Evolutionary conservation across 2,888 invertebrate species (phyloP).

Genomic region (Ferdinandea cuprea): DNA sequence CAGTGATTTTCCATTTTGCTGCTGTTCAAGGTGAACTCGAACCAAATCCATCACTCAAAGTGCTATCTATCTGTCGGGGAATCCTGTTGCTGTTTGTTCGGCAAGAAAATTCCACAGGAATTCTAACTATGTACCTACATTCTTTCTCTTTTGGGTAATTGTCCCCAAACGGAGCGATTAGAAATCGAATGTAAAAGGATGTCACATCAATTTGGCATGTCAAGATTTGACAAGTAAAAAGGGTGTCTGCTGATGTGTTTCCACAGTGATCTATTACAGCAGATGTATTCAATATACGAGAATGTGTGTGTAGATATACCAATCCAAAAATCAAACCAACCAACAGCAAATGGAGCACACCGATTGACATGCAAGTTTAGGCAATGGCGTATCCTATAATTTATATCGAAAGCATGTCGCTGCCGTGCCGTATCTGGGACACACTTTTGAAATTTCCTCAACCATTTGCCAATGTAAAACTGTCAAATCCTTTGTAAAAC

Average conservation of each 20-base stretch:
- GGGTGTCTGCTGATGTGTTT: constrained; percentile 75
- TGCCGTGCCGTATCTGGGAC: constrained; percentile 55
- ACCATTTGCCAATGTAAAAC: constrained; percentile 73
- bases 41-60: constrained; percentile 63
- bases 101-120: constrained; percentile 6
- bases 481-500: constrained; percentile 74
- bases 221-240: constrained; percentile 79
- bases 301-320: constrained; percentile 12
- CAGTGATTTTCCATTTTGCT: constrained; percentile 47
- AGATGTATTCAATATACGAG: constrained; percentile 35
- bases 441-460: constrained; percentile 72
- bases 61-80: constrained; percentile 53
- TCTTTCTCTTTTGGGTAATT: constrained; percentile 58
- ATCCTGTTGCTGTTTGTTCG: constrained; percentile 70
- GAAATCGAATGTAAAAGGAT: constrained; percentile 80
- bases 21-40: constrained; percentile 26
- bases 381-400: constrained; percentile 65
- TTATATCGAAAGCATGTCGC: constrained; percentile 55
- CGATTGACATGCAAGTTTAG: constrained; percentile 68
- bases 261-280: constrained; percentile 59
- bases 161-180: constrained; percentile 55
- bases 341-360: constrained; percentile 48
- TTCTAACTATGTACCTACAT: background rate
- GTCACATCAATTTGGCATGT: constrained; percentile 80
- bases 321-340: constrained; percentile 48